Percentiles rank a stretch among this genome's conserved stretches.
Conservation (phyloP, 2,888 invertebrate species). For the Troides oblongomaculatus region DNA sequence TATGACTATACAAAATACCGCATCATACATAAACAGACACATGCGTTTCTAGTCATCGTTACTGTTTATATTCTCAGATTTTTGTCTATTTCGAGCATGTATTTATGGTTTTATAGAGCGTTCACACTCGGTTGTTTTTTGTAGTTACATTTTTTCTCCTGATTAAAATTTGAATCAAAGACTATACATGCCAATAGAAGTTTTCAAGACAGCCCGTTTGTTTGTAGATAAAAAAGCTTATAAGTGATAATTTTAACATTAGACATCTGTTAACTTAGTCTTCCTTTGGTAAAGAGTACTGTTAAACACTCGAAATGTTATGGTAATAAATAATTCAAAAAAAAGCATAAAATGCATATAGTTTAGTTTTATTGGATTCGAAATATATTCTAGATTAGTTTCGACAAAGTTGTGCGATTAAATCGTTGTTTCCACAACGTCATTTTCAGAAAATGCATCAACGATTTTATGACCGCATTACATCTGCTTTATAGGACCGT, state of each 20-base stretch:
- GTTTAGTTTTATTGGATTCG: not conserved
- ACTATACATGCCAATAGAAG: too few relatives aligned
- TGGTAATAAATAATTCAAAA: too few relatives aligned
- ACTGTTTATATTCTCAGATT: conserved; percentile 19
- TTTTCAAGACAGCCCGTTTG: too few relatives aligned
- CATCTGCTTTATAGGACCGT: conserved; percentile 61
- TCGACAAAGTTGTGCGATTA: conserved; percentile 24
- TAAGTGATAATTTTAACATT: too few relatives aligned
- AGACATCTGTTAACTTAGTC: too few relatives aligned
- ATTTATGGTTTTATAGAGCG: conserved; percentile 8
- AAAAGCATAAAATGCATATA: too few relatives aligned
- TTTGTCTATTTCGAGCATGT: conserved; percentile 17
- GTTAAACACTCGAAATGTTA: too few relatives aligned
- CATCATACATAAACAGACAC: conserved; percentile 46
- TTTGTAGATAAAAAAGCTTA: too few relatives aligned
- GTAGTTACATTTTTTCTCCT: not conserved
- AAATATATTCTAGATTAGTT: conserved; percentile 20
- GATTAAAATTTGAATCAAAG: too few relatives aligned
- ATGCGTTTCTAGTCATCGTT: conserved; percentile 24
- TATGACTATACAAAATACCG: conserved; percentile 64
- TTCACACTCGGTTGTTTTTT: conserved; percentile 3
- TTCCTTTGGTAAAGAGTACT: too few relatives aligned
- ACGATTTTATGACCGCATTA: conserved; percentile 59
- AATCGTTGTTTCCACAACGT: conserved; percentile 35
- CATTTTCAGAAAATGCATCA: conserved; percentile 59